Percentiles rank a stretch among this genome's conserved stretches.
Conservation (phyloP, 2,113 vertebrate genomes). For the Pipra filicauda region DNA sequence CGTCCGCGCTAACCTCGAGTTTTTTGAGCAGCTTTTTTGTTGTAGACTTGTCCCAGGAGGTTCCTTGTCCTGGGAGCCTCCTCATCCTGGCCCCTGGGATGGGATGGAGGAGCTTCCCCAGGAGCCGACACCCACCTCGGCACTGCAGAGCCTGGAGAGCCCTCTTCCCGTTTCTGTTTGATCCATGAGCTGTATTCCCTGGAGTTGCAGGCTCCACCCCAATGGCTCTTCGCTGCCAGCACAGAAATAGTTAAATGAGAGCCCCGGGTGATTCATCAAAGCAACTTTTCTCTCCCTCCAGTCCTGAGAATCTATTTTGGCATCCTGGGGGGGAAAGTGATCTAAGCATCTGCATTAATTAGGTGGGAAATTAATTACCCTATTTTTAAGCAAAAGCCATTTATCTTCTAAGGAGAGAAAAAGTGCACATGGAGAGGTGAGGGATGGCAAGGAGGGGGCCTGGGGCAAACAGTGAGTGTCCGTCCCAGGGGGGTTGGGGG, state of each 20-base stretch:
- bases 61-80: not conserved
- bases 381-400: constrained; percentile 46
- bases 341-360: constrained; percentile 57
- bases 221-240: not conserved
- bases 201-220: not conserved
- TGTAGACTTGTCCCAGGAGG: not conserved
- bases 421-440: not conserved
- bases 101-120: not conserved
- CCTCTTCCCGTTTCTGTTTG: not conserved
- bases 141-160: not conserved
- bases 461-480: not conserved
- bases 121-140: not conserved
- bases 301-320: constrained; percentile 51
- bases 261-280: constrained; percentile 49
- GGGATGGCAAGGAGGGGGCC: not conserved
- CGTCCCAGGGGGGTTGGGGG: not conserved
- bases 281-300: constrained; percentile 52
- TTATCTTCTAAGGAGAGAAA: constrained; percentile 6
- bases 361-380: constrained; percentile 65
- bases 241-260: constrained; percentile 41
- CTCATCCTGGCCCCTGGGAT: not conserved
- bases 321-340: constrained; percentile 31
- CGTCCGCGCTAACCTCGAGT: not conserved
- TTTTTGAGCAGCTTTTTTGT: constrained; percentile 51
- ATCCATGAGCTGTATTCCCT: not conserved